Base-by-base conservation (phyloP, 1,140 invertebrate species). In the Zelostemma sp. region DNA sequence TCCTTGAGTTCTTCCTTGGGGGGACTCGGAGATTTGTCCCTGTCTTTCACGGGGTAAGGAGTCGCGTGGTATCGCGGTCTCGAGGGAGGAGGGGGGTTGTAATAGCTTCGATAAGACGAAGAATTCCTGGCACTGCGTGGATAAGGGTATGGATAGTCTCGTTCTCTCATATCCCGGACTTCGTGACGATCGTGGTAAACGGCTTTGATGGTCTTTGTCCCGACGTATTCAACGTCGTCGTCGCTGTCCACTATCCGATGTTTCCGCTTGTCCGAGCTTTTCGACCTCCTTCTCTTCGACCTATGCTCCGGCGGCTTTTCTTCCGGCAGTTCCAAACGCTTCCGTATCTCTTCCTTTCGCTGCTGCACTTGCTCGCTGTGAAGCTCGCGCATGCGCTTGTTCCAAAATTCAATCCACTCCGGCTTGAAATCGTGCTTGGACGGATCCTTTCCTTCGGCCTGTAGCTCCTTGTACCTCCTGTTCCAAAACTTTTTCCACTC, bases 401-500 rank as follows among this genome's bases (percentile, higher is more conserved):
- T 93, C 93, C 93, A 95, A 74, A 89, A 94, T 28, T 88, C 83
- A 38, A 94, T 94, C 93, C 93, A 95, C 71, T 95, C 93, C 0
- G 93, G 92, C 73, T 94, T 95, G 73, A 93, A 95, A 74, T 95
- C 93, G 76, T 94, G 89, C 40, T 90, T 91, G 31, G 89, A 87
- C 0, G 92, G 90, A 81, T 95, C 92, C 75, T 91, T 91, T 33
- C 91, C 91, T 79, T 92, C 91, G 51, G 87, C 82, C 78, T 93
- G 91, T 40, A 95, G 83, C 78, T 95, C 92, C 77, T 94, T 94
- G 76, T 94, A 94, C 0, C 92, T 88, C 3, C 88, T 83, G 73
- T 93, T 93, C 92, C 92, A 94, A 76, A 94, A 94, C 74, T 90
- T 91, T 74, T 94, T 94, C 93, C 93, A 95, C 73, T 95, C 93